Base-by-base conservation (phyloP, 2,888 invertebrate species). In the Lasioglossum villosulum region DNA sequence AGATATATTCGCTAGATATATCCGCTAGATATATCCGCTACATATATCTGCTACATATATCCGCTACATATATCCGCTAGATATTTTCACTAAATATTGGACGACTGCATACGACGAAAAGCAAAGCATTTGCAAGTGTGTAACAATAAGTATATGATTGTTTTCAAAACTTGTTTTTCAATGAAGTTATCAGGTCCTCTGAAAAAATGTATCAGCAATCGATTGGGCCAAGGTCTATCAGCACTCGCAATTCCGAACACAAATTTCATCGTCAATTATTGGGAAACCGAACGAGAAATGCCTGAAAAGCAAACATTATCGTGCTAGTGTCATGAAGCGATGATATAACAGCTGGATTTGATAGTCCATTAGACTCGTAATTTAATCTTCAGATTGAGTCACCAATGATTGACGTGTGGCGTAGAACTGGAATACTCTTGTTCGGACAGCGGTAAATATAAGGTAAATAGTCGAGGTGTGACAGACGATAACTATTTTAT, bases 331-430 rank as follows among this genome's bases (percentile, higher is more conserved):
- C 72, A n/a, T 10, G 45, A 23, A 37, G 27, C 63, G 23, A 42
- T 48, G 52, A 74, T 16, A 34, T 45, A 34, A 56, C 70, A 27
- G 42, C 66, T 52, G 80, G 74, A 27, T 42, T 80, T 59, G 73
- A 42, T 45, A 56, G 45, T 34, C 52, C 30, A 19, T 68, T 56
- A 4, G 39, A 16, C 52, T 27, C 30, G 16, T 68, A 68, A 68
- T n/a, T 34, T 37, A 37, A 52, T 68, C 48, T 80, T 74, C 34
- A 23, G 27, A 0, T 5, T 82, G 80, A 80, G 45, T 74, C 80
- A 74, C 73, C 52, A 42, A 23, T 19, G 34, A 68, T 56, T 39
- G 8, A 73, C 39, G 34, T 63, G 19, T 34, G 8, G 19, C 34
- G 34, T 19, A 66, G 34, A 66, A 30, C 34, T 19, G 66, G 16